Percentiles rank a stretch among this genome's conserved stretches.
These are phyloP conservation scores for Tiaroga cobitis DNA, from an alignment of 2,797 vertebrate genomes.

Conservation along the genomic window DNA sequence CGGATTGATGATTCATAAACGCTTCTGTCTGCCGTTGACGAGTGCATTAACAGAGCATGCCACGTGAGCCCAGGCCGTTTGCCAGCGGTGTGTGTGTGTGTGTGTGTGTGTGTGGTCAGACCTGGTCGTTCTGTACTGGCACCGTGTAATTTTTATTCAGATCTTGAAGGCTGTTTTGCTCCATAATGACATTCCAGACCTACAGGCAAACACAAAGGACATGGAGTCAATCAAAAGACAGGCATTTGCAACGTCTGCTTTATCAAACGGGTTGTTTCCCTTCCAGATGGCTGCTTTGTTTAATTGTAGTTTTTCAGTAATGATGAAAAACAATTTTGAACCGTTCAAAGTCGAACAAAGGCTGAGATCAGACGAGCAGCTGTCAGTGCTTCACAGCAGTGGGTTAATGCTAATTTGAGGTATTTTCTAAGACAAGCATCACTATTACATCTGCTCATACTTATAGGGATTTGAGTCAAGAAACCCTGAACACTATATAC, in stretches of 20 bases:
- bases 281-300: constrained; percentile 26
- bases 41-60: background rate
- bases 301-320: constrained; percentile 19
- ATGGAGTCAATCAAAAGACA: background rate
- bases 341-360: constrained; percentile 12
- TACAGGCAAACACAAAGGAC: constrained; percentile 31
- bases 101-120: constrained; percentile 57
- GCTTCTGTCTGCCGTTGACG: background rate
- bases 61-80: constrained; percentile 3
- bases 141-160: constrained; percentile 82
- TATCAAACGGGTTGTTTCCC: background rate
- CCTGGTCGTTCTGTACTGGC: constrained; percentile 79
- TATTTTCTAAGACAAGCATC: background rate
- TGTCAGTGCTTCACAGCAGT: background rate
- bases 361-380: background rate
- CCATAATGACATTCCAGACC: constrained; percentile 86
- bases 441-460: background rate
- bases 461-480: background rate
- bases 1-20: constrained; percentile 24
- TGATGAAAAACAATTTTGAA: background rate
- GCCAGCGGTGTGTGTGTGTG: background rate
- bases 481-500: background rate
- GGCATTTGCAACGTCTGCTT: background rate
- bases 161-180: constrained; percentile 84
- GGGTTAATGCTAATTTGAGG: background rate